phyloP scores from a whole-genome alignment of 2,888 invertebrate genomes.

The Pseudococcus longispinus region DNA sequence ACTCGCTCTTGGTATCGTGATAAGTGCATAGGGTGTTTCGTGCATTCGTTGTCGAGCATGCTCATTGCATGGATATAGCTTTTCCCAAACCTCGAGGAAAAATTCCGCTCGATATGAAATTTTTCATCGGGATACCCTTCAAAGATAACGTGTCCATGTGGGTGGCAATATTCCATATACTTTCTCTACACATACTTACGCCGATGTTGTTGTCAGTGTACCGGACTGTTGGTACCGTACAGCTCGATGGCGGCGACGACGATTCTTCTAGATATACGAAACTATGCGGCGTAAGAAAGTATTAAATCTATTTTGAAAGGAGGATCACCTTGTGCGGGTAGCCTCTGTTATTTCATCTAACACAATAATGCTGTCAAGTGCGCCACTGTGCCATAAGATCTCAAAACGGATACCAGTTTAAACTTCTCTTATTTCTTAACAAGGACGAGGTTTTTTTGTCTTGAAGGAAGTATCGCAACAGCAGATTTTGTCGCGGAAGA shows the following conservation, averaged over 20 bases:
- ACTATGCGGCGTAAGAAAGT: constrained; percentile 31
- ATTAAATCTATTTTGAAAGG: constrained; percentile 50
- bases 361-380: constrained; percentile 48
- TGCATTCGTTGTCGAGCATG: background rate
- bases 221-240: background rate
- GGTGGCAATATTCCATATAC: background rate
- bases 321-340: constrained; percentile 50
- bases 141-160: background rate
- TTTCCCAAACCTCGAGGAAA: background rate
- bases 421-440: constrained; percentile 41
- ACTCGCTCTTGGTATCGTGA: background rate
- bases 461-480: background rate
- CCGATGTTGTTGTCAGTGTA: background rate
- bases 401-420: constrained; percentile 39
- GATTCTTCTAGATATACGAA: background rate
- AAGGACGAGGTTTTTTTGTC: constrained; percentile 48
- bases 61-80: background rate
- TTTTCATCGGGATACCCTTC: background rate
- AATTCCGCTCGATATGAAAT: background rate
- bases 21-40: background rate
- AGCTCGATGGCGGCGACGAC: background rate
- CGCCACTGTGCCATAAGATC: constrained; percentile 38
- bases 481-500: constrained; percentile 39
- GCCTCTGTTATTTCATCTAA: constrained; percentile 49
- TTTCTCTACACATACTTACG: background rate